Evolutionary conservation across 2,113 vertebrate species (phyloP), one percentile per base, ranked within the genome.

Genomic region (Aviceda subcristata): DNA sequence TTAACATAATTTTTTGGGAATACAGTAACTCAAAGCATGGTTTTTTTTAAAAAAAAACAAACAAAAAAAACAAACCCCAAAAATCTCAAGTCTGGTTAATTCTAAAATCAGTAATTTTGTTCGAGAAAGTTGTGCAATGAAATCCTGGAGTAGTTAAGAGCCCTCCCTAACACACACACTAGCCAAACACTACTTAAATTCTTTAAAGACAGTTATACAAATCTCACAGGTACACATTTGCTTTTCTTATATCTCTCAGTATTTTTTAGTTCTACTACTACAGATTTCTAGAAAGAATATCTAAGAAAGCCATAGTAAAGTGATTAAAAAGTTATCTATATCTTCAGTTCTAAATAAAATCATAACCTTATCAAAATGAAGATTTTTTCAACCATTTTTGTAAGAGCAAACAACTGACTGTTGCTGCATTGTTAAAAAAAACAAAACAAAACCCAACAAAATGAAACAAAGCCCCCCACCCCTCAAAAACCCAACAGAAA

Each of bases 401-500:
- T 46, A 91, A 79, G 12, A 73, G 8, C 1, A n/a, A 83, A 13
- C 20, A 8, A 83, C 13, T 67, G 41, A 71, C n/a, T n/a, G 17
- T 11, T 46, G 22, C 13, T 30, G 11, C 15, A 29, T 26, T 55
- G 32, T 14, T 75, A 39, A 39, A 18, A 80, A 66, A 22, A 8
- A 39, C 36, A 18, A 80, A 66, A 22, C 46, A 43, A 43, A 48
- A 48, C 2, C 12, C 3, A 39, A 46, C 12, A 10, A 63, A 66
- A 30, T 2, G 3, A 48, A 78, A 51, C 3, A 4, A 71, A 59
- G 20, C 0, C 1, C 11, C 6, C 29, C 8, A 62, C 5, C 5
- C 15, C 8, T 56, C 32, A 29, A 81, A 84, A 68, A 29, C 1
- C 4, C 17, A 56, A 18, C 9, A 77, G 18, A 74, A 41, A 4